Evolutionary conservation across 2,113 vertebrate genomes (phyloP).

Genomic region (Salvelinus namaycush): DNA sequence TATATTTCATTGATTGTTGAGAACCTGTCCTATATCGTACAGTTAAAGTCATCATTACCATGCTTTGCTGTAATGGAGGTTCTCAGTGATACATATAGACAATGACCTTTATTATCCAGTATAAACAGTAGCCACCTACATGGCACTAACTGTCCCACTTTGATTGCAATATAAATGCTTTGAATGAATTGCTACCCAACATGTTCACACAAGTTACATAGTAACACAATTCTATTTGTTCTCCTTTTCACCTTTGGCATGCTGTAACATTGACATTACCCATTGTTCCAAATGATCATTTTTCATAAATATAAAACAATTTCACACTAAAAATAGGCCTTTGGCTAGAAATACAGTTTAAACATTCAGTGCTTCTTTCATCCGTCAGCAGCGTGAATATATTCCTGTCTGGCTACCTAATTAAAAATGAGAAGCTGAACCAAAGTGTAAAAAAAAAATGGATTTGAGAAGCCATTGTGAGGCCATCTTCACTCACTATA

Average conservation of each 20-base stretch:
- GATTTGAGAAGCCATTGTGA: constrained; percentile 55
- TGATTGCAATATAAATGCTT: too few relatives aligned
- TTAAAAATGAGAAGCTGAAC: constrained; percentile 61
- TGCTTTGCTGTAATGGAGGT: constrained; percentile 29
- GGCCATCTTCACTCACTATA: constrained; percentile 47
- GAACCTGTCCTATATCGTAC: constrained; percentile 30
- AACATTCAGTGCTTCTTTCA: constrained; percentile 46
- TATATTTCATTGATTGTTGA: constrained; percentile 28
- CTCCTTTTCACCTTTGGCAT: too few relatives aligned
- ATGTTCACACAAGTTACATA: too few relatives aligned
- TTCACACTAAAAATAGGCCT: constrained; percentile 17
- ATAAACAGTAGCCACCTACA: too few relatives aligned
- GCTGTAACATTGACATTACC: too few relatives aligned
- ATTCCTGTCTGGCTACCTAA: constrained; percentile 34
- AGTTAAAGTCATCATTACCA: constrained; percentile 29
- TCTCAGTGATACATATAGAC: neutral
- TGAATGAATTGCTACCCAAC: too few relatives aligned
- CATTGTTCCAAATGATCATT: too few relatives aligned
- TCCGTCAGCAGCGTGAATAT: too few relatives aligned
- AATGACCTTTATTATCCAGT: too few relatives aligned
- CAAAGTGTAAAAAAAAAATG: constrained; percentile 40
- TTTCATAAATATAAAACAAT: too few relatives aligned
- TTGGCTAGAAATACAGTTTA: constrained; percentile 40
- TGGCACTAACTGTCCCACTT: too few relatives aligned
- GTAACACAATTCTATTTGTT: too few relatives aligned